Base-by-base conservation (phyloP, 2,888 invertebrate species). In the Drosophila monieri region DNA sequence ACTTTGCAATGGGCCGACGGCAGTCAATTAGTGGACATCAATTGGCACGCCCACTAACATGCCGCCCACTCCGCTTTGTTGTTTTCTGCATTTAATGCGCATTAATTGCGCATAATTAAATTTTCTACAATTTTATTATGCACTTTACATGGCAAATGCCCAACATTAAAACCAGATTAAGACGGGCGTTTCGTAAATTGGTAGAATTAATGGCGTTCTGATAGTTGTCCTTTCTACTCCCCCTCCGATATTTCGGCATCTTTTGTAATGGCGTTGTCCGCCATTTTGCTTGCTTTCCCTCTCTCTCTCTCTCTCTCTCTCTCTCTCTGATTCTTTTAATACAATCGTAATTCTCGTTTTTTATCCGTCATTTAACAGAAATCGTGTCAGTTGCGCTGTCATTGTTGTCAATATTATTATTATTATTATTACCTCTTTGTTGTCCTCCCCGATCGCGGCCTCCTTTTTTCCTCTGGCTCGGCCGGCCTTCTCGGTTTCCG, bases 91-190 rank as follows among this genome's bases (percentile, higher is more conserved):
- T 68, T 85, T 85, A 80, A 80, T 83, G 73, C 79, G 83, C 77
- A 81, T 81, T 81, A 81, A 80, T 83, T 85, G 79, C 80, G 83
- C 84, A 84, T 80, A 80, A 80, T 80, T 80, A 84, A 81, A 85
- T 70, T 85, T 81, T 85, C 74, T 77, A 81, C 80, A 85, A 73
- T 85, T 80, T 81, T 83, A 81, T 85, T 81, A 85, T 85, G 80
- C 80, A 85, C 83, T 85, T 81, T 81, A 77, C 78, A 79, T 55
- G 76, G 62, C 66, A 71, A 62, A 67, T 51, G 74, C 56, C 53
- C 44, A 66, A 78, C 79, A 81, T 76, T 79, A 79, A 85, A 85
- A 81, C 77, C 83, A 80, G 80, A 85, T 85, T 78, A 81, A 74
- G 73, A 21, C 41, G 18, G 37, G 30, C 51, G 27, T n/a, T 21